Percentiles rank a stretch among this genome's conserved stretches.
phyloP scores from a whole-genome alignment of 2,888 invertebrate genomes.

The Cheilosia grossa region DNA sequence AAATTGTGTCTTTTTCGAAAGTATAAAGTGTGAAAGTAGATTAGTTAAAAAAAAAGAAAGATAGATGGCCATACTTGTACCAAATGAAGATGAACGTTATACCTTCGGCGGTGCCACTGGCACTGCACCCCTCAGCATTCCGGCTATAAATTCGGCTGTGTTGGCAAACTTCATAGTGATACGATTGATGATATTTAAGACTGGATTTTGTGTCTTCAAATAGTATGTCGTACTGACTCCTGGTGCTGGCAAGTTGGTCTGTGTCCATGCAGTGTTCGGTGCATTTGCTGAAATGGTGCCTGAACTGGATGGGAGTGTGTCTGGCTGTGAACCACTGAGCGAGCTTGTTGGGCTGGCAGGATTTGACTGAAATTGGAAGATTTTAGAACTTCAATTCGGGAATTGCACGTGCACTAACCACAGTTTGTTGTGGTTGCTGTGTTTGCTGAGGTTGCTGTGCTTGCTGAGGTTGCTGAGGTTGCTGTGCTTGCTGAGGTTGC shows the following conservation, averaged over 20 bases:
- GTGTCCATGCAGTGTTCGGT: constrained; percentile 42
- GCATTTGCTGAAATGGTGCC: constrained; percentile 24
- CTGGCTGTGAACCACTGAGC: constrained; percentile 36
- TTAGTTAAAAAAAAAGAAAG: neutral
- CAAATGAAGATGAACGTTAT: neutral
- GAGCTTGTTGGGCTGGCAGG: constrained; percentile 20
- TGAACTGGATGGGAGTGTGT: constrained; percentile 5
- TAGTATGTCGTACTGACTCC: constrained; percentile 56
- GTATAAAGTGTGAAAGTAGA: neutral
- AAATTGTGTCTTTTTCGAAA: constrained; percentile 6
- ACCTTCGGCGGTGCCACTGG: constrained; percentile 66
- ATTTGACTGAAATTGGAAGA: too few species aligned
- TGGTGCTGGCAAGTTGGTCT: constrained; percentile 44
- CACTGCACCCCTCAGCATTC: constrained; percentile 74
- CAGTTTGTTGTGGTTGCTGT: constrained; percentile 29
- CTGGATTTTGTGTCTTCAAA: constrained; percentile 75
- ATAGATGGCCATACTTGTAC: neutral
- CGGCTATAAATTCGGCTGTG: constrained; percentile 76
- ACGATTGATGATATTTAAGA: constrained; percentile 76
- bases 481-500: constrained; percentile 25
- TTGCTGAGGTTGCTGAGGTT: constrained; percentile 21
- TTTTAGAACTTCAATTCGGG: too few species aligned
- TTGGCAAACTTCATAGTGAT: constrained; percentile 76
- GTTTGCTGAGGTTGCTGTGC: constrained; percentile 25
- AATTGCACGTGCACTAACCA: neutral